Percentiles rank a stretch among this genome's conserved stretches.
Conservation (phyloP, 2,888 invertebrate genomes). For the Bibio marci region DNA sequence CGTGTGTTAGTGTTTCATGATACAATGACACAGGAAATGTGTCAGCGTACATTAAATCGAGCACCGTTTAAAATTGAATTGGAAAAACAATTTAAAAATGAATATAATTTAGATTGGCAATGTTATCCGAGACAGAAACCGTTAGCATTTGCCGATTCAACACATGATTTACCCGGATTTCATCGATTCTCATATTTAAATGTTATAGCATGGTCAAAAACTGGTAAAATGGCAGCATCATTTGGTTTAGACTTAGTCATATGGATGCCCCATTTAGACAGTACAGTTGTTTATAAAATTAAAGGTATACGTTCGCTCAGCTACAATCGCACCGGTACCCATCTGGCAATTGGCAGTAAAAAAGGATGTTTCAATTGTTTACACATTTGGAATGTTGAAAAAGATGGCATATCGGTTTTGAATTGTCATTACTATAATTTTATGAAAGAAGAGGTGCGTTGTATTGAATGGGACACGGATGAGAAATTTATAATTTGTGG, state of each 20-base stretch:
- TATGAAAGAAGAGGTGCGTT: neutral
- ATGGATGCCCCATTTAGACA: constrained; percentile 19
- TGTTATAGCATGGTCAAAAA: constrained; percentile 23
- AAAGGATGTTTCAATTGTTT: constrained; percentile 5
- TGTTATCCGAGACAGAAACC: constrained; percentile 22
- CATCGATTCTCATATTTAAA: constrained; percentile 10
- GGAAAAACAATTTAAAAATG: constrained; percentile 3
- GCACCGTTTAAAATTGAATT: neutral
- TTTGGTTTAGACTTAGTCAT: constrained; percentile 23
- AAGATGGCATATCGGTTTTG: constrained; percentile 14
- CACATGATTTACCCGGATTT: constrained; percentile 22
- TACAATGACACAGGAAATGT: neutral
- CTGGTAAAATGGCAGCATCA: constrained; percentile 22
- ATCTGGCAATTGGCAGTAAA: constrained; percentile 21
- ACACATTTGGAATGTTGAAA: constrained; percentile 3
- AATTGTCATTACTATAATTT: neutral
- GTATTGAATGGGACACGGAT: neutral
- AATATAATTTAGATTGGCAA: constrained; percentile 20
- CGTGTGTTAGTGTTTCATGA: constrained; percentile 1
- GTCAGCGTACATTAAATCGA: too few species aligned
- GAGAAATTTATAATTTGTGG: constrained; percentile 4
- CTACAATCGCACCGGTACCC: constrained; percentile 21
- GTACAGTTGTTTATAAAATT: constrained; percentile 20
- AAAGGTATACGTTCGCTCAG: constrained; percentile 16
- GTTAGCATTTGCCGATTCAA: constrained; percentile 18